Evolutionary conservation across 2,888 invertebrate species (phyloP).

Genomic region (Clivina fossor): DNA sequence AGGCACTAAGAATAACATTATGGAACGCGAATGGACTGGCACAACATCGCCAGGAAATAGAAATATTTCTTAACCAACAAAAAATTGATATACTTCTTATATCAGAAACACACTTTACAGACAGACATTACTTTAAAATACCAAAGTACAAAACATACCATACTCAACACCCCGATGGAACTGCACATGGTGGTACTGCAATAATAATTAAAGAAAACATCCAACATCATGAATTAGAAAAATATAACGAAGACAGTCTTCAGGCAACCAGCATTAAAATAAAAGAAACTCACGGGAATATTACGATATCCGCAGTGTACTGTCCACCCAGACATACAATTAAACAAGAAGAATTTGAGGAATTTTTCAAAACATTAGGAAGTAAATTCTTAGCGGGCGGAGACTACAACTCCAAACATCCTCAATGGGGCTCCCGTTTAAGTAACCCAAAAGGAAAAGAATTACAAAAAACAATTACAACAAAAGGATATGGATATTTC

Average conservation of each 20-base stretch:
- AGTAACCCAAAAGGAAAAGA: slow-evolving; percentile 34
- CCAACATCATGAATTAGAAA: slow-evolving; percentile 27
- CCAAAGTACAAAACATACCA: slow-evolving; percentile 29
- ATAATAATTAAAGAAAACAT: slow-evolving; percentile 34
- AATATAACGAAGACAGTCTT: slow-evolving; percentile 25
- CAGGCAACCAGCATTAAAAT: slow-evolving; percentile 28
- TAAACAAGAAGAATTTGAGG: slow-evolving; percentile 35
- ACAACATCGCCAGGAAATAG: slow-evolving; percentile 20
- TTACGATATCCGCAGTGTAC: slow-evolving; percentile 33
- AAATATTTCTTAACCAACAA: slow-evolving; percentile 27
- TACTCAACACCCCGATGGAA: slow-evolving; percentile 31
- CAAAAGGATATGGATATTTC: slow-evolving; percentile 14
- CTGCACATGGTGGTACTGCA: slow-evolving; percentile 32
- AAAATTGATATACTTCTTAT: slow-evolving; percentile 36
- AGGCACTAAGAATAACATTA: slow-evolving; percentile 15
- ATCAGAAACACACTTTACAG: slow-evolving; percentile 37
- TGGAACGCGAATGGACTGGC: slow-evolving; percentile 26
- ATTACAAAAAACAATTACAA: slow-evolving; percentile 22
- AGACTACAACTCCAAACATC: slow-evolving; percentile 38
- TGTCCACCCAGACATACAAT: slow-evolving; percentile 40
- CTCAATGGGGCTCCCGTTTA: slow-evolving; percentile 38
- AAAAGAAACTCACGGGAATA: slow-evolving; percentile 3
- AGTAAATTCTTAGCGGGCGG: slow-evolving; percentile 36
- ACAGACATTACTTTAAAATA: slow-evolving; percentile 27
- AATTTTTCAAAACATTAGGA: slow-evolving; percentile 35